Conservation (phyloP, 1,140 invertebrate genomes). For the Magallana angulata region DNA sequence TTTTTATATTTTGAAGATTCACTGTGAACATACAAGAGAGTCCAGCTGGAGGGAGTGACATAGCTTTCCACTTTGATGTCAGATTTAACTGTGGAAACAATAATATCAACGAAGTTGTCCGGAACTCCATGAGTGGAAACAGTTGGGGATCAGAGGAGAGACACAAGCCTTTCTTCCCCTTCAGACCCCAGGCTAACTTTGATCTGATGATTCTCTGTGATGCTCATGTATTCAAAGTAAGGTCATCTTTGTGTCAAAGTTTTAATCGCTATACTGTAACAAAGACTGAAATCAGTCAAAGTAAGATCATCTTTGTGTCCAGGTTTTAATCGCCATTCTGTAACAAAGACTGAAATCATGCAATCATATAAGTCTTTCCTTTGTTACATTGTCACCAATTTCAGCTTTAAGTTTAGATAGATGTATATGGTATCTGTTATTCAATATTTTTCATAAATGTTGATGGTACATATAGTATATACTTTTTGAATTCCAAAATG, state of each 20-base stretch:
- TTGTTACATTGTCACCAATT: no score
- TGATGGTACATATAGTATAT: no score
- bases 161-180: constrained; percentile 83
- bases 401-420: no score
- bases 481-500: no score
- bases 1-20: constrained; percentile 47
- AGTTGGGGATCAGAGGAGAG: constrained; percentile 88
- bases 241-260: background rate
- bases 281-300: constrained; percentile 64
- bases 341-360: no score
- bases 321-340: no score
- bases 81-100: constrained; percentile 59
- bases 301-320: constrained; percentile 70
- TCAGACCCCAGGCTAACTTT: constrained; percentile 86
- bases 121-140: constrained; percentile 86
- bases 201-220: constrained; percentile 81
- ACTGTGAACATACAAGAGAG: constrained; percentile 55
- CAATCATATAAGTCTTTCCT: no score
- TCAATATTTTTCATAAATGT: no score
- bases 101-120: constrained; percentile 81
- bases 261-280: no score
- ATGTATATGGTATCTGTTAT: no score
- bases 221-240: constrained; percentile 80
- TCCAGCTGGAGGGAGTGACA: constrained; percentile 8
- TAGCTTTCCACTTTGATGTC: constrained; percentile 65